Conservation (phyloP, 2,888 invertebrate genomes). For the Pediacus dermestoides region DNA sequence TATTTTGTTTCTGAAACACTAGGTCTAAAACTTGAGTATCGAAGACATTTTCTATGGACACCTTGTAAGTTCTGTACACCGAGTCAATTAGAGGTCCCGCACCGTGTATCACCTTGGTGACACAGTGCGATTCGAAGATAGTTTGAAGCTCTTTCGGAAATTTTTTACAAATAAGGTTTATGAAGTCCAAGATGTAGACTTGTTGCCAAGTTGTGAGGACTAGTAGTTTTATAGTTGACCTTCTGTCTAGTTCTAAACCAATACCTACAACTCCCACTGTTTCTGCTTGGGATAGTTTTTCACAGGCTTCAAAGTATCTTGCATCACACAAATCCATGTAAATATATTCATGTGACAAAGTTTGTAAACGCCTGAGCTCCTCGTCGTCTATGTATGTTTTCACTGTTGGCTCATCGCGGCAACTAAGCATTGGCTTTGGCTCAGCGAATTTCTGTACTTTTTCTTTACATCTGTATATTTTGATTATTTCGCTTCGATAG, state of each 20-base stretch:
- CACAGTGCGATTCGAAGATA: slow-evolving; percentile 13
- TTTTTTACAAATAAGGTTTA: slow-evolving; percentile 5
- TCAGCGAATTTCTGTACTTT: not conserved
- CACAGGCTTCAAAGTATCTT: slow-evolving; percentile 12
- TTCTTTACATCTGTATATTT: slow-evolving; percentile 4
- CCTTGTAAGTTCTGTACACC: slow-evolving; percentile 3
- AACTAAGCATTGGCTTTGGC: not conserved
- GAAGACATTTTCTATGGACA: slow-evolving; percentile 1
- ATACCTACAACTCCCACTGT: slow-evolving; percentile 15
- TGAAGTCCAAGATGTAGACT: slow-evolving; percentile 18
- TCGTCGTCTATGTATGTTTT: slow-evolving; percentile 3
- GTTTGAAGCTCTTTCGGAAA: slow-evolving; percentile 11
- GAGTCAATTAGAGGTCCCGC: slow-evolving; percentile 15
- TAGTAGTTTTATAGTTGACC: slow-evolving; percentile 11
- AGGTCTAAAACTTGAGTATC: slow-evolving; percentile 5
- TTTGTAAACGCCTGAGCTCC: slow-evolving; percentile 12
- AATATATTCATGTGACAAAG: slow-evolving; percentile 12
- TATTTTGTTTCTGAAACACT: not conserved
- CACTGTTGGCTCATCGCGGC: not conserved
- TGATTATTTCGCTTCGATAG: slow-evolving; percentile 15
- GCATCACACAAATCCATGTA: slow-evolving; percentile 13
- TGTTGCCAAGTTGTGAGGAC: slow-evolving; percentile 17
- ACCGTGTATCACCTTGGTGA: slow-evolving; percentile 16
- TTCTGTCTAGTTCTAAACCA: slow-evolving; percentile 11
- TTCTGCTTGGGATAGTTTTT: slow-evolving; percentile 12